Evolutionary conservation across 1,140 invertebrate species (phyloP).

Genomic region (Teleogryllus occipitalis): DNA sequence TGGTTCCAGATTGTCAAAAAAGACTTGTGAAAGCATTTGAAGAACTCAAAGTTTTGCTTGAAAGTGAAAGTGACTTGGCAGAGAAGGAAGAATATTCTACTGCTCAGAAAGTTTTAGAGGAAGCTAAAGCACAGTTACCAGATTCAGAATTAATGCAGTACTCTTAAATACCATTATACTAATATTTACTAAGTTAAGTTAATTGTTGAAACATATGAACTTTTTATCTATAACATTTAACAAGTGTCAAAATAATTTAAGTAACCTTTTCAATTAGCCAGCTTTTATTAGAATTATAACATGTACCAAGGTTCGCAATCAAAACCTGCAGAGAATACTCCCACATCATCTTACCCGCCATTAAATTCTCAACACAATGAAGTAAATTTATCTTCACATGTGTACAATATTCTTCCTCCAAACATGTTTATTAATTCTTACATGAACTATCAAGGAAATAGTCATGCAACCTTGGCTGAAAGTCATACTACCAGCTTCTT

Average conservation of each 20-base stretch:
- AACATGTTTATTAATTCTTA: too few species aligned
- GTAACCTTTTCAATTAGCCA: too few species aligned
- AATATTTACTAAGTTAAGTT: background rate
- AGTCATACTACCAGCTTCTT: too few species aligned
- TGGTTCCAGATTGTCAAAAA: conserved; percentile 79
- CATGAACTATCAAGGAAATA: background rate
- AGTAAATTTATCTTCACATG: too few species aligned
- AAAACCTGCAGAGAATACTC: too few species aligned
- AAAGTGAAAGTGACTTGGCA: conserved; percentile 65
- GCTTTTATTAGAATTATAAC: too few species aligned
- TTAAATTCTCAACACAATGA: too few species aligned
- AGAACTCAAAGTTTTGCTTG: conserved; percentile 64
- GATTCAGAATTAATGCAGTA: conserved; percentile 29
- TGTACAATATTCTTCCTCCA: too few species aligned
- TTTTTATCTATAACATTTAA: background rate
- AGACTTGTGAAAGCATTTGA: conserved; percentile 65
- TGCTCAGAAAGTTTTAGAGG: conserved; percentile 58
- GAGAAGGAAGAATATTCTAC: conserved; percentile 61
- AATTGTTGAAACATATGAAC: background rate
- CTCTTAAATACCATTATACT: background rate
- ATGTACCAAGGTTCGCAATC: too few species aligned
- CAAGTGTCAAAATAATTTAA: too few species aligned
- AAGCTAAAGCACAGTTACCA: conserved; percentile 56
- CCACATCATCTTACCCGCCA: too few species aligned
- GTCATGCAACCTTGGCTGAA: too few species aligned